A percentile compares a stretch with the other conserved stretches of the same genome.
Conservation (phyloP, 1,140 invertebrate species). For the Drusus annulatus region DNA sequence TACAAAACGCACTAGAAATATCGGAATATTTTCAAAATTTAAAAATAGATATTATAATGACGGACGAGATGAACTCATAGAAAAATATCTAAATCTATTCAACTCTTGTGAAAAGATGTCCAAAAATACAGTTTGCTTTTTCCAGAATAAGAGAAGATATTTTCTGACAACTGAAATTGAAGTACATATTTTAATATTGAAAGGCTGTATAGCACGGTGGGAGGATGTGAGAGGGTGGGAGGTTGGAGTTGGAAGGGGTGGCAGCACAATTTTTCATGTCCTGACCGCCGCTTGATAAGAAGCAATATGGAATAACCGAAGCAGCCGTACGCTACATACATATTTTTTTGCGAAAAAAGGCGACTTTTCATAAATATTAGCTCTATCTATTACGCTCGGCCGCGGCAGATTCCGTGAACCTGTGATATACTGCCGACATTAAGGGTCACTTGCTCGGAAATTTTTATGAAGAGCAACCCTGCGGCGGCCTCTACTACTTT, state of each 20-base stretch:
- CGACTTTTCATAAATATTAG: conserved; percentile 54
- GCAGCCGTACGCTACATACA: conserved; percentile 53
- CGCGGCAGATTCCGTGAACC: conserved; percentile 43
- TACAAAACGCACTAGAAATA: too few relatives aligned
- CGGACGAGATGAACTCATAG: too few relatives aligned
- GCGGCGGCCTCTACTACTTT: conserved; percentile 48
- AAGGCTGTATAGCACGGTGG: background rate
- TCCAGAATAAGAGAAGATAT: too few relatives aligned
- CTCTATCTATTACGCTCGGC: conserved; percentile 48
- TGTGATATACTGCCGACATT: conserved; percentile 55
- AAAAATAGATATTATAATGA: too few relatives aligned
- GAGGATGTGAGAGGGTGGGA: background rate
- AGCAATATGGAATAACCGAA: conserved; percentile 58
- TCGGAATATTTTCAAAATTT: too few relatives aligned
- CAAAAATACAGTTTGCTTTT: too few relatives aligned
- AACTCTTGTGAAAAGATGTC: background rate
- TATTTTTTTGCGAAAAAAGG: conserved; percentile 49
- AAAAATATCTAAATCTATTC: background rate
- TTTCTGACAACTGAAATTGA: too few relatives aligned
- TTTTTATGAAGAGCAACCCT: conserved; percentile 46
- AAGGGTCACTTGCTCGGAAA: conserved; percentile 54
- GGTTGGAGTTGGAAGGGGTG: background rate
- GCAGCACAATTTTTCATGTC: conserved; percentile 54
- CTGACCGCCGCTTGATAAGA: conserved; percentile 55
- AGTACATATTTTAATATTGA: background rate